Base-by-base conservation (phyloP, 1,140 invertebrate species). In the Drosophila subpulchrella region DNA sequence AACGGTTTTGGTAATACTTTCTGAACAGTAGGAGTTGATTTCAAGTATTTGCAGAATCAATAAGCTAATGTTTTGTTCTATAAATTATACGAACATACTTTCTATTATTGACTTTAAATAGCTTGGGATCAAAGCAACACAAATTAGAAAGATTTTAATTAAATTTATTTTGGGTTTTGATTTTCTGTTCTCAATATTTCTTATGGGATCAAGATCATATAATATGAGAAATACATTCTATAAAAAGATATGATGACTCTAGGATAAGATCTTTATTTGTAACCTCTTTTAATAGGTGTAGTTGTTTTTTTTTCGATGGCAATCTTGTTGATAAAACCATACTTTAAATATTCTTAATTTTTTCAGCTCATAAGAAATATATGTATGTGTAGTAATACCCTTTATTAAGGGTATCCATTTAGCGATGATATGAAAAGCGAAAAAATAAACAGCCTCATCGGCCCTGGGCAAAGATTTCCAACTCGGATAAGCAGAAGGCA, bases 381-480 rank as follows among this genome's bases (percentile, higher is more conserved):
- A 27, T 10, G 1, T 10, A 34, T 2, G 7, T 3, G 10, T 10
- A 10, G 32, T 3, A 10, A 34, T 59, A 71, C 38, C 66, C 53
- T 53, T 54, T 12, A 13, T 38, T 39, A 17, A 73, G 71, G 57
- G 71, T 46, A 74, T 74, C 36, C 65, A 50, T 39, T 72, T 57
- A 71, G 27, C 65, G 32, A 17, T 32, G 38, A 20, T 54, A 55
- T 39, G 8, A 32, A 47, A 13, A 56, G 39, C 30, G 27, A 48
- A 39, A 66, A 48, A 46, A 38, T 50, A 56, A 41, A 50, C 53
- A 58, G 70, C 54, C 53, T 58, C 65, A 68, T 58, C 66, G 56
- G 51, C 82, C 59, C 80, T 70, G 79, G 84, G 80, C 72, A 77
- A 88, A 88, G 84, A 88, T 88, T 88, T 88, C 42, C 75, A 61